A percentile compares a stretch with the other conserved stretches of the same genome.
phyloP scores from a whole-genome alignment of 2,113 vertebrate species.

The Pogona vitticeps region DNA sequence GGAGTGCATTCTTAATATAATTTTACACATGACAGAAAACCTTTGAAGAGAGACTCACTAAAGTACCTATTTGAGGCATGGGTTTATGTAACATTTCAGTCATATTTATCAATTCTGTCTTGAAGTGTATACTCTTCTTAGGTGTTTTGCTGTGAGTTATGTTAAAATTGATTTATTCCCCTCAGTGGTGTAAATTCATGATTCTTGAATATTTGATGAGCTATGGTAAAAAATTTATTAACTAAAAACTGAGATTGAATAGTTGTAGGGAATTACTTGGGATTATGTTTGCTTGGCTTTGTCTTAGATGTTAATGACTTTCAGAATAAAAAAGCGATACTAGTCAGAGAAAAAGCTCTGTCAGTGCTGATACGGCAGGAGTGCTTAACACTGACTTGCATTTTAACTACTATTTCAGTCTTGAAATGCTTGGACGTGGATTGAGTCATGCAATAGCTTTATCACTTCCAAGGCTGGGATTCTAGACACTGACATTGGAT shows the following conservation, averaged over 20 bases:
- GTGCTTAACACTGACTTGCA: not conserved
- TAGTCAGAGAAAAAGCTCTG: not conserved
- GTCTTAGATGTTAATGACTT: not conserved
- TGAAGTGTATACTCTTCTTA: not conserved
- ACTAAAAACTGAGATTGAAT: not conserved
- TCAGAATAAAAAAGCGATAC: not conserved
- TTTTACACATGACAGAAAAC: too few species aligned
- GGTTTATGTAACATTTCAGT: not conserved
- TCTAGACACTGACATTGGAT: slow-evolving; percentile 37
- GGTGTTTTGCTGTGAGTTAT: not conserved
- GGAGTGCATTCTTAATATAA: too few species aligned
- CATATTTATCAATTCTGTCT: not conserved
- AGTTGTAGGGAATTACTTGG: not conserved
- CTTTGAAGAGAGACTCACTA: too few species aligned
- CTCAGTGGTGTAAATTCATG: not conserved
- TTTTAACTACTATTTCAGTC: not conserved
- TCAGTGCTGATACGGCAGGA: not conserved
- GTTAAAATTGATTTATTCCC: not conserved
- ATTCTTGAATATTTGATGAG: not conserved
- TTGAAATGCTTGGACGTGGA: not conserved
- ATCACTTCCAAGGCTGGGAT: slow-evolving; percentile 33
- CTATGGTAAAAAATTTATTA: too few species aligned
- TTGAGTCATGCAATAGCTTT: accelerated
- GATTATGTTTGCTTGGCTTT: not conserved
- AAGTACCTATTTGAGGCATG: not conserved